These are phyloP conservation scores for Cyprinodon diabolis DNA, from an alignment of 2,797 vertebrate species.

Conservation along the genomic window DNA sequence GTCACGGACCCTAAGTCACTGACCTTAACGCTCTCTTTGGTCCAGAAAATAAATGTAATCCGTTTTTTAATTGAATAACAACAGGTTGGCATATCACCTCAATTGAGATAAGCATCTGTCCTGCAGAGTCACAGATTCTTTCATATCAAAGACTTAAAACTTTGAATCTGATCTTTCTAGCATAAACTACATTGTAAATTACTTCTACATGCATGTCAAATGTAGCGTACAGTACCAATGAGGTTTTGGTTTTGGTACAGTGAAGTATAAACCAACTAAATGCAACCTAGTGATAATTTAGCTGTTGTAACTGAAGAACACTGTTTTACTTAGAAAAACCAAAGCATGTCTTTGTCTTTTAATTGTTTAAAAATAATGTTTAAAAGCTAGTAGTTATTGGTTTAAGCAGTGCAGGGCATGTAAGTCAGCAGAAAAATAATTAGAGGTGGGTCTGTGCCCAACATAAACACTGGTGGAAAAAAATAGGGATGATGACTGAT, in stretches of 20 bases:
- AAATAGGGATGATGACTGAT: not conserved
- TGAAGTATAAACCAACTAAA: constrained; percentile 7
- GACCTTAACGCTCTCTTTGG: not conserved
- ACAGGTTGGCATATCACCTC: constrained; percentile 16
- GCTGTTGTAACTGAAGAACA: too few relatives aligned
- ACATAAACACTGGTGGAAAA: not conserved
- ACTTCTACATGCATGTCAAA: constrained; percentile 35
- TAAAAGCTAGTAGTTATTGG: constrained; percentile 7
- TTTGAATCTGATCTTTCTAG: constrained; percentile 29
- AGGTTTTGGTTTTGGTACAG: constrained; percentile 25
- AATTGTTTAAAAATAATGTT: constrained; percentile 20
- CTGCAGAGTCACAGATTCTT: constrained; percentile 10
- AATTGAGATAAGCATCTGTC: constrained; percentile 34
- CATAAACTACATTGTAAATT: constrained; percentile 59
- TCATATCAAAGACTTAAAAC: too few relatives aligned
- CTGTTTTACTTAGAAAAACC: constrained; percentile 23
- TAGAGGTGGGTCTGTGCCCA: constrained; percentile 5
- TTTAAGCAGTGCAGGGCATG: constrained; percentile 5
- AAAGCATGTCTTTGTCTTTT: constrained; percentile 26
- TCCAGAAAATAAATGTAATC: too few relatives aligned
- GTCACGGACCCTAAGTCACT: too few relatives aligned
- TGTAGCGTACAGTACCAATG: constrained; percentile 30
- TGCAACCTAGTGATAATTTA: too few relatives aligned
- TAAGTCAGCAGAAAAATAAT: not conserved
- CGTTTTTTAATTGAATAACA: constrained; percentile 28